These are phyloP conservation scores for Hymenochirus boettgeri DNA, from an alignment of 2,113 vertebrate species.

Conservation along the genomic window DNA sequence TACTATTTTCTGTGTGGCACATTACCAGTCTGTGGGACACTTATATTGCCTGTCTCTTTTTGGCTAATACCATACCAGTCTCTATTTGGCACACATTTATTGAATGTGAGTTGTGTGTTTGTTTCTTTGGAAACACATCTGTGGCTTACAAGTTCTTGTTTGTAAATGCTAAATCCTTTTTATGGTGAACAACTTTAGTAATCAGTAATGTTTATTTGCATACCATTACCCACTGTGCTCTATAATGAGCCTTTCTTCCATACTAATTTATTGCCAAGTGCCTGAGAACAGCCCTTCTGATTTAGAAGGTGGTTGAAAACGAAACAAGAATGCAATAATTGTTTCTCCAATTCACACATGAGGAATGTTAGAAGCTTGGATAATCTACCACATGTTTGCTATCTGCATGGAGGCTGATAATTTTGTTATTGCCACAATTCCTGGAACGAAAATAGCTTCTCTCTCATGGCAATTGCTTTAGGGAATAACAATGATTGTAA, in stretches of 20 bases:
- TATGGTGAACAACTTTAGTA: conserved; percentile 17
- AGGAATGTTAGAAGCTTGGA: conserved; percentile 49
- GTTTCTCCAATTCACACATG: conserved; percentile 51
- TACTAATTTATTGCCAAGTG: conserved; percentile 44
- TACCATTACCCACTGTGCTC: conserved; percentile 34
- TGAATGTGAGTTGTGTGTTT: no score
- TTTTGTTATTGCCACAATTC: conserved; percentile 55
- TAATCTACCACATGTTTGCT: conserved; percentile 48
- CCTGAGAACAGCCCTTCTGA: conserved; percentile 45
- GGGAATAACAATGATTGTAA: conserved; percentile 42
- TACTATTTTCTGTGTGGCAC: no score
- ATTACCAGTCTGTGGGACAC: no score
- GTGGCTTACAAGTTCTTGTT: not conserved
- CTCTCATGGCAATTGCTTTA: conserved; percentile 44
- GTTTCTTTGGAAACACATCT: no score
- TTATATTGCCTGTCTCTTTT: no score
- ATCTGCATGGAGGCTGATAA: conserved; percentile 49
- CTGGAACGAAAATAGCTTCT: conserved; percentile 51
- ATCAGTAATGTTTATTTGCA: conserved; percentile 44
- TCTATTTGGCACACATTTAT: no score
- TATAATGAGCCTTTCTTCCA: conserved; percentile 10
- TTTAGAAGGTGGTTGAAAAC: conserved; percentile 49
- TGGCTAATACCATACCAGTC: no score
- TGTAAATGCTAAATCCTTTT: conserved; percentile 7
- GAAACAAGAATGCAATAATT: conserved; percentile 54